Base-by-base conservation (phyloP, 2,797 vertebrate species). In the Loris lydekkerianus region DNA sequence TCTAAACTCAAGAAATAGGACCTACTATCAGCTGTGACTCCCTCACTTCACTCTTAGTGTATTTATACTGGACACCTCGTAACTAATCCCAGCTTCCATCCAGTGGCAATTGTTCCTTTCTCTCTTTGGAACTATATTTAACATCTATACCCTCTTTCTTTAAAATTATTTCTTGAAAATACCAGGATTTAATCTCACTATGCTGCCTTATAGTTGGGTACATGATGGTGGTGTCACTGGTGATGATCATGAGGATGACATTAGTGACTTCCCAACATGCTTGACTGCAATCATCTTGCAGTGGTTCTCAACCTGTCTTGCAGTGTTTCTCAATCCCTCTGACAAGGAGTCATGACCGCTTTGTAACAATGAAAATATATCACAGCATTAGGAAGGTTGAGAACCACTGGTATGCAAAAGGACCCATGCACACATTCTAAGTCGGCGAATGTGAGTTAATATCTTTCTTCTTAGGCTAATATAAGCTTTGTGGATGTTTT, bases 1-100 rank as follows among this genome's bases (percentile, higher is more conserved):
- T 96, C 49, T 56, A 40, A 90, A 83, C 37, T 85, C 14, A 88
- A 56, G n/a, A 86, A 89, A 83, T 2, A 63, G 27, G 31, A 78
- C 3, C 17, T n/a, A 23, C 5, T 40, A 18, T 81, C 23, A 69
- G 37, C 15, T 75, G 31, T 49, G 23, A 21, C 82, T 58, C 13
- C 25, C 21, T 86, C 10, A 73, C 20, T 43, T 67, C 61, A 60
- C 40, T 73, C 27, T 86, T 65, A 78, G 10, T 75, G 21, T 82
- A 29, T 92, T 83, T 78, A 88, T 29, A 56, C 53, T 58, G 20
- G n/a, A 29, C 10, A 31, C 8, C 21, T 58, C 49, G 56, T 63
- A 56, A 61, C 18, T 67, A 53, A 61, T 8, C 5, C 63, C 8
- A 61, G 56, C 61, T 89, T 85, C 88, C 13, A 60, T 34, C 43